phyloP scores from a whole-genome alignment of 2,888 invertebrate species.

The Acrocera orbiculus region DNA sequence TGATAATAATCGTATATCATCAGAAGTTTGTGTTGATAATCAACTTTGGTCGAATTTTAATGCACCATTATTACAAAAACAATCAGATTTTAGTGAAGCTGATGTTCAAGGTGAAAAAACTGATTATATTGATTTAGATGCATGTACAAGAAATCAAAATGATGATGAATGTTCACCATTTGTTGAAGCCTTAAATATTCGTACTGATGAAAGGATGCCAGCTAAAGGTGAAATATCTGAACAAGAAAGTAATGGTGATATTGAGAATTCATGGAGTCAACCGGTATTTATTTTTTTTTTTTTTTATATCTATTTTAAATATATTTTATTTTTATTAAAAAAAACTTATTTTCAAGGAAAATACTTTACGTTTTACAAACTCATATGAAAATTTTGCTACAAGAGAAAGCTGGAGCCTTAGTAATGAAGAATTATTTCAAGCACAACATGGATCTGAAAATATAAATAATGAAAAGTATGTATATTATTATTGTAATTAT shows the following conservation, averaged over 20 bases:
- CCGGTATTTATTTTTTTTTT: conserved; percentile 34
- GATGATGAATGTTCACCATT: conserved; percentile 13
- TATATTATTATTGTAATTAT: too few relatives aligned
- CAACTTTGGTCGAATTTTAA: conserved; percentile 9
- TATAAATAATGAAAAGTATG: too few relatives aligned
- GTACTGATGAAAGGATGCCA: conserved; percentile 75
- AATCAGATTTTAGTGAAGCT: conserved; percentile 20
- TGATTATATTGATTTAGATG: conserved; percentile 29
- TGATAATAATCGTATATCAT: conserved; percentile 9
- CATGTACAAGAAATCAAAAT: conserved; percentile 22
- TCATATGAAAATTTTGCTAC: conserved; percentile 15
- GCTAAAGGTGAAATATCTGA: conserved; percentile 72
- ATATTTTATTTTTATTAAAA: neutral
- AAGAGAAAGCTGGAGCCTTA: conserved; percentile 21
- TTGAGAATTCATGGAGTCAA: conserved; percentile 51
- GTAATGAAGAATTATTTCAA: conserved; percentile 24
- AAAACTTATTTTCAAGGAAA: conserved; percentile 12
- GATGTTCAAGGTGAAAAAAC: conserved; percentile 20
- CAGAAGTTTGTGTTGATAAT: too few relatives aligned
- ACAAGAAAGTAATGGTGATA: conserved; percentile 69
- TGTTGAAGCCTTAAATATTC: conserved; percentile 47
- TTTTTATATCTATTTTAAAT: neutral
- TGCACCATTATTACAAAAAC: conserved; percentile 8
- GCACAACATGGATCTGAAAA: conserved; percentile 15
- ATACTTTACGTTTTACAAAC: conserved; percentile 12